Evolutionary conservation across 2,113 vertebrate genomes (phyloP), one percentile per base, ranked within the genome.

Genomic region (zebrafish (Danio rerio)): DNA sequence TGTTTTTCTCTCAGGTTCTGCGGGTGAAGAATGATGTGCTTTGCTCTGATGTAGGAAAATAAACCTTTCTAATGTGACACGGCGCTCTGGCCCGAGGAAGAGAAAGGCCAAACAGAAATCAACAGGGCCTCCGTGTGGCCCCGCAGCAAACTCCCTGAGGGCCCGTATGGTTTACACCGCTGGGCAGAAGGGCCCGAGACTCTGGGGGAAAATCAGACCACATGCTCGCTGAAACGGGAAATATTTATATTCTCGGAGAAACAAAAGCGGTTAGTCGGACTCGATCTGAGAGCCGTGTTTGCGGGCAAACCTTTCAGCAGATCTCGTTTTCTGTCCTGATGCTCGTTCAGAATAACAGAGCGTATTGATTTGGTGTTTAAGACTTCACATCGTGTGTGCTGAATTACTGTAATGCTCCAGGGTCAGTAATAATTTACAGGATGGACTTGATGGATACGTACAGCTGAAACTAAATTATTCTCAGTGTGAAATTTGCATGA

Each of bases 101-200:
- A 89, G 88, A 91, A 90, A 83, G 85, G 88, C 88, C 91, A 92
- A 92, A 93, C 90, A 89, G 90, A 90, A 92, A 90, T 90, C 90
- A 90, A 87, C 92, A 89, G 89, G 83, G 74, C 74, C 88, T 82
- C 82, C 66, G 84, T 70, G 81, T 50, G 76, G 80, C 84, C 89
- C 86, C 81, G 82, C 73, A 62, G 63, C 73, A 5, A 72, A 86
- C 58, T 89, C 91, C 92, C 90, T 42, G 77, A 42, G 88, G 93
- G 89, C 88, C 87, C 52, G 56, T 92, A 78, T 77, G 88, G 89
- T 92, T 90, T 89, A 88, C 86, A 80, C 87, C 86, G 81, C 72
- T 31, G 72, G 83, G 75, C 62, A 77, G 78, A 69, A 81, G 78
- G 18, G 50, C 62, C 62, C 6, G 11, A 16, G 72, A 72, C 70